Percentiles rank a stretch among this genome's conserved stretches.
Evolutionary conservation across 2,888 invertebrate genomes (phyloP).

Genomic region (Ganaspis brasiliensis): DNA sequence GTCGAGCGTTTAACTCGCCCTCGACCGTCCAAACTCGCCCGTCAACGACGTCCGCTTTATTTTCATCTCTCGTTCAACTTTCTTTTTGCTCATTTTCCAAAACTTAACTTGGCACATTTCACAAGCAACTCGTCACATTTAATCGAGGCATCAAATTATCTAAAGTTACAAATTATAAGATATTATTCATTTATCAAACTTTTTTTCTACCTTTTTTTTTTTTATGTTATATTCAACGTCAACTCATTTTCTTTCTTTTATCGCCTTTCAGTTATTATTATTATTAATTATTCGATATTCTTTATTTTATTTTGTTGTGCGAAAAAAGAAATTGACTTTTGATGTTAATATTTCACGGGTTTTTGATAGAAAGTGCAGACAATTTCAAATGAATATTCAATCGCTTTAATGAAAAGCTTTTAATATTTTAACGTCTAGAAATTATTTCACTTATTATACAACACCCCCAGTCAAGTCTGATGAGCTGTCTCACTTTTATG

Average conservation of each 20-base stretch:
- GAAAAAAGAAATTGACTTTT: not conserved
- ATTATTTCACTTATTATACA: conserved; percentile 20
- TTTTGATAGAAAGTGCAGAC: conserved; percentile 1
- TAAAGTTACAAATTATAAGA: not conserved
- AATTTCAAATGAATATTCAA: conserved; percentile 18
- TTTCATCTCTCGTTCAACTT: not conserved
- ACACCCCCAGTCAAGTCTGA: conserved; percentile 9
- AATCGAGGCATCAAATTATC: conserved; percentile 59
- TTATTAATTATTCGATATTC: not conserved
- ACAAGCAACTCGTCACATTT: not conserved
- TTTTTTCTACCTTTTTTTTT: too few relatives aligned
- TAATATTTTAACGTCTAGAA: conserved; percentile 15
- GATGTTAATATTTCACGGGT: conserved; percentile 1
- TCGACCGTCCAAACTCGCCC: conserved; percentile 24
- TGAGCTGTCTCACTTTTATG: conserved; percentile 9
- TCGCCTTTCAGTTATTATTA: not conserved
- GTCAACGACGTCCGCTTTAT: conserved; percentile 15
- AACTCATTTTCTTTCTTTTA: not conserved
- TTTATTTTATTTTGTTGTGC: not conserved
- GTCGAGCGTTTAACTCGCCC: conserved; percentile 67
- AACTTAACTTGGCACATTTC: not conserved
- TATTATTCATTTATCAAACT: not conserved
- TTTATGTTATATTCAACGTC: too few relatives aligned
- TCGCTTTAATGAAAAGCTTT: conserved; percentile 1
- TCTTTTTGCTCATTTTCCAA: not conserved